Base-by-base conservation (phyloP, 2,888 invertebrate genomes). In the Beris chalybata region DNA sequence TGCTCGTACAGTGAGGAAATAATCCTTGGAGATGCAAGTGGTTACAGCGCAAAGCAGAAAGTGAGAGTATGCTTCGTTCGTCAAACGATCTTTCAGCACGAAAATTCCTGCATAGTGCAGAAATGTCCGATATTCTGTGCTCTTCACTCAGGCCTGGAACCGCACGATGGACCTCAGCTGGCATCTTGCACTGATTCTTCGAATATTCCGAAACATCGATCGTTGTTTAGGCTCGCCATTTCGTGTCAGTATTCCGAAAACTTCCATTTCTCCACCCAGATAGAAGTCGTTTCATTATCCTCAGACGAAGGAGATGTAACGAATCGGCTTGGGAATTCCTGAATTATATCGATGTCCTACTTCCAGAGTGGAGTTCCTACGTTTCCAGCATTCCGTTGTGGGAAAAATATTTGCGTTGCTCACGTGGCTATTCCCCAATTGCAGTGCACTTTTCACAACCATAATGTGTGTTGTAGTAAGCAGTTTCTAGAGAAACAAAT, bases 91-190 rank as follows among this genome's bases (percentile, higher is more conserved):
- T 56, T 67, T 64, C 11, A 72, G 55, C 29, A 71, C 70, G 1
- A 72, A 55, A 9, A 71, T 64, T 47, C 72, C 70, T 2, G 68
- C 50, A 44, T 73, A 72, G 29, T 67, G 58, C 29, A 73, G 47
- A 68, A 73, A 72, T 11, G 61, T 58, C 22, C 71, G 65, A 55
- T 45, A 72, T 68, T 74, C 73, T 5, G 69, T 66, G 5, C 66
- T 73, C 64, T 74, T 74, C 29, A 30, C 54, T 31, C 11, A 64
- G 45, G 7, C 64, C 44, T 44, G 54, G 43, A 4, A 64, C 31
- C 12, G 54, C 44, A 30, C 64, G 9, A 30, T 64, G 64, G 31
- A 64, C 44, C 11, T 64, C 54, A 12, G n/a, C n/a, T 6, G 64
- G 54, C 47, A 47, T 45, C 15, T 50, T 29, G 11, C 45, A 13